These are phyloP conservation scores for Lynx canadensis DNA, from an alignment of 2,113 vertebrate genomes.

Conservation along the genomic window DNA sequence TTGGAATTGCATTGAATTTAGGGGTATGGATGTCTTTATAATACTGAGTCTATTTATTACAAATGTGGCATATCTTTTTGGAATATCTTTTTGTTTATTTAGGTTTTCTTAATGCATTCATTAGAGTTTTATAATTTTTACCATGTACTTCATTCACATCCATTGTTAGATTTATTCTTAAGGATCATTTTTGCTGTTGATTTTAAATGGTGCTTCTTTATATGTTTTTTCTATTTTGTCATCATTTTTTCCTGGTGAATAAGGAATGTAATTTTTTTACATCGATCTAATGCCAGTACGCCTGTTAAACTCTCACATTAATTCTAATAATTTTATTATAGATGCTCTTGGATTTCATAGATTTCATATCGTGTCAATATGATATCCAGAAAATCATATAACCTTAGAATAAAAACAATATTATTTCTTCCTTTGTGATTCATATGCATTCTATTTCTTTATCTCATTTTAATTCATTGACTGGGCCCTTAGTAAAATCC, in stretches of 20 bases:
- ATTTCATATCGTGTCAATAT: neutral
- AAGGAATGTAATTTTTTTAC: neutral
- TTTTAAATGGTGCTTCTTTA: neutral
- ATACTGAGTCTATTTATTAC: neutral
- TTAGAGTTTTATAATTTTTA: neutral
- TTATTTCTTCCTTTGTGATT: conserved; percentile 26
- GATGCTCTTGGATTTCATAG: conserved; percentile 17
- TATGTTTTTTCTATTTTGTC: neutral
- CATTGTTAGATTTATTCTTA: neutral
- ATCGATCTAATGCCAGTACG: conserved; percentile 11
- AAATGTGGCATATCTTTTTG: conserved; percentile 25
- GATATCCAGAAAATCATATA: neutral
- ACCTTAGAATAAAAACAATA: conserved; percentile 27
- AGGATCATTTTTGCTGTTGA: neutral
- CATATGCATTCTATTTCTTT: neutral
- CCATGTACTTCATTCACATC: neutral
- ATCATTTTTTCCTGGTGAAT: conserved; percentile 25
- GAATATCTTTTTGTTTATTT: conserved; percentile 1
- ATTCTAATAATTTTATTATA: conserved; percentile 37
- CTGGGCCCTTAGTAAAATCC: neutral
- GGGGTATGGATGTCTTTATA: neutral
- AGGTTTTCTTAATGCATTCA: neutral
- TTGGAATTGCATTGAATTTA: neutral
- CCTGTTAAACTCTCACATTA: conserved; percentile 1
- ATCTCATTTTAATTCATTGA: conserved; percentile 6